Evolutionary conservation across 2,797 vertebrate genomes (phyloP), one percentile per base, ranked within the genome.

Genomic region (Synanceia verrucosa): DNA sequence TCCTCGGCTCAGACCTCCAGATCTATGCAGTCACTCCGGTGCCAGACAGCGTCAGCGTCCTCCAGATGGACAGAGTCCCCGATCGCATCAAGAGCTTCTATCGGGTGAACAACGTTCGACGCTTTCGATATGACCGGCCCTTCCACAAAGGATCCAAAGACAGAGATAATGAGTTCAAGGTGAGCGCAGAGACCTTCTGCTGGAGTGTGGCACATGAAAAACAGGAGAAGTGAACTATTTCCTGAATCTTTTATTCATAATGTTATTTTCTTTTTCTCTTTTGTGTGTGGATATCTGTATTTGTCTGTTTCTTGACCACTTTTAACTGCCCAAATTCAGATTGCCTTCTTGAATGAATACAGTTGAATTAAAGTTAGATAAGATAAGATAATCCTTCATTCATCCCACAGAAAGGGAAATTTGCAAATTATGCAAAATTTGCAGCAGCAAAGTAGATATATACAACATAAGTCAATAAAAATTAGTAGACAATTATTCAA

Each of bases 51-150:
- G 84, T 95, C 31, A 93, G 92, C 0, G 96, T 99, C 29, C 94
- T 99, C 5, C 97, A 97, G 76, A 96, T 98, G 96, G 97, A 99
- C 69, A 90, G 96, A 5, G 96, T 99, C 10, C 97, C 97, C 0
- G 97, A 99, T 52, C 96, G 97, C 12, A 98, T 99, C 87, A 99
- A 99, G 90, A 99, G 98, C 85, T 99, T 99, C 86, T 99, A 99
- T 87, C 89, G 97, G 0, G 96, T 99, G 85, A 99, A 99, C 92
- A 99, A 99, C n/a, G 95, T 99, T 2, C 94, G 94, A 0, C 96
- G 95, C 28, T 99, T 99, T 92, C 97, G 97, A 24, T 97, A 99
- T 0, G 98, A 99, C 92, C 94, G 98, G 1, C 97, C 98, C 9
- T 99, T 99, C 88, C 97, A 99, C 92, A 97, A 97, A 87, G 97